Percentiles rank a stretch among this genome's conserved stretches.
Conservation (phyloP, 2,113 vertebrate genomes). For the Rhabdornis inornatus region DNA sequence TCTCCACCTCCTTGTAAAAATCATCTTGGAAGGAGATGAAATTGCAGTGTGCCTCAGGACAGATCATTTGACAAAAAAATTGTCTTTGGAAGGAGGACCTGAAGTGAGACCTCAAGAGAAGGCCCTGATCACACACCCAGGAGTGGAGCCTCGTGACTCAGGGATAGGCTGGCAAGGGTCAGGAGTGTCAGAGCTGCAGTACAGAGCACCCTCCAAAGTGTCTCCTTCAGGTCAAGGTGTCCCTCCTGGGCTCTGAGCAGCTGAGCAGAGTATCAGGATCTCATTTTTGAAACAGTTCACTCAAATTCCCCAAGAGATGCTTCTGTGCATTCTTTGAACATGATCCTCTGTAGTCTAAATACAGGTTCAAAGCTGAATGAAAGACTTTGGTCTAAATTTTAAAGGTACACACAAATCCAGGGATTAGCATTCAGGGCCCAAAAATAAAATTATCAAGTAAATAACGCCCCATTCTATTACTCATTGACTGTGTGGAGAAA, state of each 20-base stretch:
- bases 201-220: neutral
- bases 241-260: neutral
- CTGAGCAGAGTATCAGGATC: neutral
- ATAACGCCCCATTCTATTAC: neutral
- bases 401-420: neutral
- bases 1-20: neutral
- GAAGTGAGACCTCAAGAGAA: neutral
- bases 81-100: neutral
- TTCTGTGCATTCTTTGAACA: neutral
- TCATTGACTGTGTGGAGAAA: neutral
- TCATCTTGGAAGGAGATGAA: neutral
- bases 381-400: neutral
- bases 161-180: neutral
- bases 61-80: neutral
- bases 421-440: neutral
- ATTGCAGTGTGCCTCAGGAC: neutral
- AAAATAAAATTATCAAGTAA: neutral
- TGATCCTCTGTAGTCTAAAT: neutral
- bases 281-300: neutral
- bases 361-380: neutral
- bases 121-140: accelerated
- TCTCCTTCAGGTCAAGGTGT: accelerated
- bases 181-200: neutral
- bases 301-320: neutral
- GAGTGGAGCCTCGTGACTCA: neutral